A percentile compares a stretch with the other conserved stretches of the same genome.
phyloP scores from a whole-genome alignment of 2,888 invertebrate genomes.

The Mythimna pallens region DNA sequence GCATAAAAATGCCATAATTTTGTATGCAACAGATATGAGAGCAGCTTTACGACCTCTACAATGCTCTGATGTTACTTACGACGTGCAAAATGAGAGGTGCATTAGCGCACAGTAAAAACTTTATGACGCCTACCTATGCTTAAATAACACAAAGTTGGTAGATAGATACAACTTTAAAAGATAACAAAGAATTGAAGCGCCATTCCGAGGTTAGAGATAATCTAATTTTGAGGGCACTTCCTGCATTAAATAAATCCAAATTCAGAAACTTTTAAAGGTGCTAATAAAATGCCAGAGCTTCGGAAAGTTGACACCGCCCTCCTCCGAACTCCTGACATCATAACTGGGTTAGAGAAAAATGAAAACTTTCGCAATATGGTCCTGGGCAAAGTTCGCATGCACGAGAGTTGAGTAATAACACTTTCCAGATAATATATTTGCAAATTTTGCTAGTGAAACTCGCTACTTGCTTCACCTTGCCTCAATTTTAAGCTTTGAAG shows the following conservation, averaged over 20 bases:
- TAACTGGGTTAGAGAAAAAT: slow-evolving; percentile 88
- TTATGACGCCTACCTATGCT: slow-evolving; percentile 30
- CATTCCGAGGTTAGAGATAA: slow-evolving; percentile 35
- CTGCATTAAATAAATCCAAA: slow-evolving; percentile 73
- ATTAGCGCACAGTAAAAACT: slow-evolving; percentile 57
- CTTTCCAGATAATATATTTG: slow-evolving; percentile 78
- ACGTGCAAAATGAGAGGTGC: slow-evolving; percentile 60
- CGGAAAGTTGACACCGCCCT: slow-evolving; percentile 77
- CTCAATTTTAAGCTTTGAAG: slow-evolving; percentile 68
- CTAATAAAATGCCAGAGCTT: slow-evolving; percentile 78
- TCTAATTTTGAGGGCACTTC: slow-evolving; percentile 65
- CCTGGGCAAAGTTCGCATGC: slow-evolving; percentile 77
- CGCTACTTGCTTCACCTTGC: slow-evolving; percentile 66
- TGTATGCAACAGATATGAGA: slow-evolving; percentile 83
- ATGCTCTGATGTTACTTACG: slow-evolving; percentile 58
- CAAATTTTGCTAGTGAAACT: slow-evolving; percentile 74
- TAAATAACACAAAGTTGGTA: slow-evolving; percentile 40
- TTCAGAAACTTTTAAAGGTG: slow-evolving; percentile 75
- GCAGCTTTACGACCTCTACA: slow-evolving; percentile 70
- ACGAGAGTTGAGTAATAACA: slow-evolving; percentile 79
- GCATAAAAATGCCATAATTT: slow-evolving; percentile 85
- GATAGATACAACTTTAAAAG: not conserved
- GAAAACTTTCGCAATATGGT: slow-evolving; percentile 87
- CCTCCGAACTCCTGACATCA: slow-evolving; percentile 73
- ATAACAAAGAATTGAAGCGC: slow-evolving; percentile 23